Evolutionary conservation across 2,888 invertebrate genomes (phyloP), one percentile per base, ranked within the genome.

Genomic region (Hirtodrosophila alboralis): DNA sequence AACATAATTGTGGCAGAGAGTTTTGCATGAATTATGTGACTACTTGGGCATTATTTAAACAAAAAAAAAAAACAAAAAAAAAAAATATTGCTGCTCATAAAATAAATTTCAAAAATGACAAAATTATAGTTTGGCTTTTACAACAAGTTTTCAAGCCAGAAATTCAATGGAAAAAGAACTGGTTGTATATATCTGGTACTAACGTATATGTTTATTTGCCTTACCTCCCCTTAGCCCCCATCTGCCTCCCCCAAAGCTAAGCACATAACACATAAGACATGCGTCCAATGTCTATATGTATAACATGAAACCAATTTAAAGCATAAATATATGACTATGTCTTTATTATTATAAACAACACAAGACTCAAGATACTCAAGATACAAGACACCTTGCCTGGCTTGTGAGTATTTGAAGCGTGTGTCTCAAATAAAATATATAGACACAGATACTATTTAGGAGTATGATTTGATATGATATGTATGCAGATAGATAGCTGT

Each of bases 11-110:
- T 66, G 48, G 79, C 84, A 64, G 84, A 64, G 58, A 72, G 52
- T 86, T 75, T 76, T 75, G 85, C 77, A 83, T 87, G 87, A 84
- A 74, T 87, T 87, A 85, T 84, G 80, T 58, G 80, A 84, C 84
- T 76, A 84, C 71, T 75, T 71, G 79, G 78, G 65, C 68, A 85
- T 79, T 86, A 86, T 86, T 75, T 78, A 67, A 70, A 57, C 67
- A 70, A 56, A 18, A 54, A 68, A 44, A 37, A 56, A 73, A 80
- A 75, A 80, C n/a, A n/a, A n/a, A 67, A 70, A 57, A 60, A 70
- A 56, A 18, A 54, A 68, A 44, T 30, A 56, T 76, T 79, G 68
- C 66, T 67, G 75, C 81, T 77, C 86, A 84, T 83, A 84, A 83
- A 86, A 83, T 83, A 83, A 86, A 83, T 83, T 80, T 63, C 38